A percentile compares a stretch with the other conserved stretches of the same genome.
Evolutionary conservation across 2,888 invertebrate genomes (phyloP).

Genomic region (Apoderus coryli): DNA sequence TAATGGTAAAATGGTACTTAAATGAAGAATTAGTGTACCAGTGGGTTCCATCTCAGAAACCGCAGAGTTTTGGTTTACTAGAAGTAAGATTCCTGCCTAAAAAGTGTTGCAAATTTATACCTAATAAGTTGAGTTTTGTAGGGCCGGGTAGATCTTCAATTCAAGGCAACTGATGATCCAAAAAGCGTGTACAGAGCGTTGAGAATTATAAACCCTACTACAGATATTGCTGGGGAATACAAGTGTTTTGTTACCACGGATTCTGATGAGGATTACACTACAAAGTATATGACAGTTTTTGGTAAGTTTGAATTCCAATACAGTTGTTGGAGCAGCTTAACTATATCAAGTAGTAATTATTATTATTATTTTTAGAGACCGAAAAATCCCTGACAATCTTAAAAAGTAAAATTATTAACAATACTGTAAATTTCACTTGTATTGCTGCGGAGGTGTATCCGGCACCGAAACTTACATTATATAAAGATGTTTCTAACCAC

Average conservation of each 20-base stretch:
- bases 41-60: constrained; percentile 59
- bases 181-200: constrained; percentile 57
- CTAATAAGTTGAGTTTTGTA: constrained; percentile 7
- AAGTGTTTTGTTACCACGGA: constrained; percentile 58
- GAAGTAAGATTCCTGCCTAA: not conserved
- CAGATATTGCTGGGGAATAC: constrained; percentile 57
- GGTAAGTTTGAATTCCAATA: constrained; percentile 40
- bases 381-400: constrained; percentile 25
- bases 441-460: constrained; percentile 32
- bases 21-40: constrained; percentile 61
- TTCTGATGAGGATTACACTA: constrained; percentile 48
- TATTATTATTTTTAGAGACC: constrained; percentile 26
- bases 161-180: constrained; percentile 49
- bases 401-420: constrained; percentile 20
- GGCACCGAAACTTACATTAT: constrained; percentile 30
- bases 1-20: constrained; percentile 66
- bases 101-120: constrained; percentile 1
- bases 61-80: constrained; percentile 46
- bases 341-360: not conserved
- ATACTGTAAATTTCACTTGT: constrained; percentile 34
- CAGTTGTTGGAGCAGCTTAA: too few relatives aligned
- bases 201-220: constrained; percentile 49
- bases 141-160: constrained; percentile 45
- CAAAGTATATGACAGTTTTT: constrained; percentile 50
- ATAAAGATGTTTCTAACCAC: constrained; percentile 24